These are phyloP conservation scores for Idris sp. DNA, from an alignment of 1,140 invertebrate species.

Conservation along the genomic window DNA sequence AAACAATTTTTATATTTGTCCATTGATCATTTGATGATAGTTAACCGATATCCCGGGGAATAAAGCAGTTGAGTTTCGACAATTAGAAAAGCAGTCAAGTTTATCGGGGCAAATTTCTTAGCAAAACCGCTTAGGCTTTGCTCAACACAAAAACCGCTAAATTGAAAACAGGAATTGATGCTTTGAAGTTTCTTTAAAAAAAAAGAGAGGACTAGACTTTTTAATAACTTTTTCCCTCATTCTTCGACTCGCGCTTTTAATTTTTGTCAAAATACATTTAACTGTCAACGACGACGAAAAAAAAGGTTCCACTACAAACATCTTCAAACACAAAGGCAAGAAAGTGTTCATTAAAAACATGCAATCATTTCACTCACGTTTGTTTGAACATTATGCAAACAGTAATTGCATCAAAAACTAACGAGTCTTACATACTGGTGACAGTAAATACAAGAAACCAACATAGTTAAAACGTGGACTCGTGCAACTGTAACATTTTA, in stretches of 20 bases:
- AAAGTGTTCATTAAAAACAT: conserved; percentile 57
- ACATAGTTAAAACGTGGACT: conserved; percentile 27
- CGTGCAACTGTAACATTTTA: conserved; percentile 51
- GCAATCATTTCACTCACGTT: conserved; percentile 49
- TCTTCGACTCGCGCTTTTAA: conserved; percentile 42
- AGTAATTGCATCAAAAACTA: conserved; percentile 60
- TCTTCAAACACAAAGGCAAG: conserved; percentile 43
- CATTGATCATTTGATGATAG: conserved; percentile 20
- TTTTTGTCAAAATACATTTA: conserved; percentile 55
- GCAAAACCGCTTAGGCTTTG: no score
- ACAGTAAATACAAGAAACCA: conserved; percentile 35
- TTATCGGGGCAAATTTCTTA: conserved; percentile 65
- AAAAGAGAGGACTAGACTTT: conserved; percentile 66
- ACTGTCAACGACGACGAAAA: conserved; percentile 19
- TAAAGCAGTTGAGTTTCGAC: conserved; percentile 32
- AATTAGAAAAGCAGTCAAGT: conserved; percentile 31
- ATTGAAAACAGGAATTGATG: conserved; percentile 76
- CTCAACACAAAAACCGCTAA: conserved; percentile 64
- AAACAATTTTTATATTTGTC: conserved; percentile 12
- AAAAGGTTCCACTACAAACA: conserved; percentile 38
- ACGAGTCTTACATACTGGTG: conserved; percentile 52
- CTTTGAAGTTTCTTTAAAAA: conserved; percentile 73
- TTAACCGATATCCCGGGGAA: conserved; percentile 8
- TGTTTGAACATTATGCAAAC: conserved; percentile 63
- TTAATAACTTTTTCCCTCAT: conserved; percentile 69